phyloP scores from a whole-genome alignment of 2,113 vertebrate species.

The Australoheros scitulus region DNA sequence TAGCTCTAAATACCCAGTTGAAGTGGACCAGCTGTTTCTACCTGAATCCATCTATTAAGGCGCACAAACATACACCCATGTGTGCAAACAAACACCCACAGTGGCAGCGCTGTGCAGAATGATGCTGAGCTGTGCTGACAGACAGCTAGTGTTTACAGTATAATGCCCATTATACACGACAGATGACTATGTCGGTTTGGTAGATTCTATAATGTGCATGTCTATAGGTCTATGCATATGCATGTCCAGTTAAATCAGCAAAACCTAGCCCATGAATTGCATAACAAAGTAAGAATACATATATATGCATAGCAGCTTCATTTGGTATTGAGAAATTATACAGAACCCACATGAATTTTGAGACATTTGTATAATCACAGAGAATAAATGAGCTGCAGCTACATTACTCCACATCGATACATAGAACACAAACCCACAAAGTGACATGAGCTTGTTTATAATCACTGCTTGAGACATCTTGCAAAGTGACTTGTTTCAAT shows the following conservation, averaged over 20 bases:
- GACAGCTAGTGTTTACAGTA: conserved; percentile 50
- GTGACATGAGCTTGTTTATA: conserved; percentile 5
- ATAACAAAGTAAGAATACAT: neutral
- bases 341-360: neutral
- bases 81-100: conserved; percentile 41
- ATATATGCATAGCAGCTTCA: neutral
- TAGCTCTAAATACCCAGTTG: conserved; percentile 23
- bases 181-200: conserved; percentile 8
- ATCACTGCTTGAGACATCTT: conserved; percentile 34
- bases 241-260: conserved; percentile 9
- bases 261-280: neutral
- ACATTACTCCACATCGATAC: neutral
- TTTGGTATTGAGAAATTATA: neutral
- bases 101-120: neutral
- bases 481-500: conserved; percentile 54
- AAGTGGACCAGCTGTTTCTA: conserved; percentile 62
- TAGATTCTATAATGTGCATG: conserved; percentile 6
- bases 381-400: conserved; percentile 7
- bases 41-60: conserved; percentile 36
- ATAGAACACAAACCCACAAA: conserved; percentile 4
- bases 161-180: conserved; percentile 17
- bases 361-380: conserved; percentile 20
- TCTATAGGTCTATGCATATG: conserved; percentile 9
- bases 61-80: conserved; percentile 27
- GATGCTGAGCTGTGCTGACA: conserved; percentile 45